Base-by-base conservation (phyloP, 1,140 invertebrate species). In the Zaprionus camerounensis region DNA sequence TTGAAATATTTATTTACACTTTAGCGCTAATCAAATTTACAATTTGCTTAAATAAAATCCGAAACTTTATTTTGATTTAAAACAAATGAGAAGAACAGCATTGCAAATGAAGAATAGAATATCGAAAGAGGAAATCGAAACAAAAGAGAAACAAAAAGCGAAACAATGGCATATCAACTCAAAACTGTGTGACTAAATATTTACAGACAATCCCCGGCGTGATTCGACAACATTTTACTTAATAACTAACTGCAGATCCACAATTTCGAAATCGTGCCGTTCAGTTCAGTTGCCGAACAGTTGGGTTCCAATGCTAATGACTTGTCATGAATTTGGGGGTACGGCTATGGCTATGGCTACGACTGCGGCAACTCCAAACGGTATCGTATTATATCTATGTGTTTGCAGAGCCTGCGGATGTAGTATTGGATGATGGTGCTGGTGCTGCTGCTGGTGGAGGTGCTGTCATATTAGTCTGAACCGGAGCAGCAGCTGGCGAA, bases 1-100 rank as follows among this genome's bases (percentile, higher is more conserved):
- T 81, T 78, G 79, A 90, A 91, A 90, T 90, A 77, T 90, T 90
- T 90, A 90, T 90, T 85, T 90, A 90, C 85, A 90, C 71, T 90
- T 90, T 80, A 76, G 72, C 75, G 67, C 81, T 90, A 90, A 90
- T 82, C 78, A 90, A 90, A 90, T 90, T 75, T 90, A 90, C 85
- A 90, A 90, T 85, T 90, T 84, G 28, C 84, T 88, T 88, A 80
- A 81, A 66, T 55, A 78, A 83, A 83, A 73, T 87, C 82, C 77
- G 73, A 80, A 78, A 82, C 78, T 63, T 77, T 62, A 80, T 70
- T 72, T 76, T 84, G 71, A 90, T 71, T 78, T 75, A 78, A 69
- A 88, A 88, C 78, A 87, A 87, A 80, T 75, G 75, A 88, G 78
- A 71, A 71, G 82, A 83, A 82, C 65, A 72, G 73, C 73, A 71